Conservation (phyloP, 2,888 invertebrate genomes). For the Galerucella pusilla region DNA sequence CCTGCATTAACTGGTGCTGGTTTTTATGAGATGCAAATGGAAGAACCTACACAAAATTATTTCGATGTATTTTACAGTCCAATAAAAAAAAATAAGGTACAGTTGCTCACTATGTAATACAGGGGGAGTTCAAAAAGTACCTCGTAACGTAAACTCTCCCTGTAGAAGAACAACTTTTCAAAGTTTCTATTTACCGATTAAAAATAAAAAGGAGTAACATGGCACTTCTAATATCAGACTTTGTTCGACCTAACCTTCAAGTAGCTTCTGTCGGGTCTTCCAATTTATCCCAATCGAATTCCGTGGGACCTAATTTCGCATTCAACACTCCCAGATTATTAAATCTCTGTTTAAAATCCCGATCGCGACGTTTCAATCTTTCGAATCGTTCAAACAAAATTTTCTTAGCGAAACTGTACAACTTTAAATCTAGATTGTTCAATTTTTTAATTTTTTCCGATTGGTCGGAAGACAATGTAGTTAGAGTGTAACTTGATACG, state of each 20-base stretch:
- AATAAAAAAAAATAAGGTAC: neutral
- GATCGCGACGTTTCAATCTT: slow-evolving; percentile 81
- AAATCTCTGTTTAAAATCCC: slow-evolving; percentile 81
- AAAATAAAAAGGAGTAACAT: slow-evolving; percentile 24
- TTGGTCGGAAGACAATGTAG: slow-evolving; percentile 80
- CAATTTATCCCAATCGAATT: slow-evolving; percentile 91
- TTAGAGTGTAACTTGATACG: slow-evolving; percentile 84
- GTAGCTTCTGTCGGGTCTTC: slow-evolving; percentile 68
- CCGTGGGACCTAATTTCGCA: slow-evolving; percentile 79
- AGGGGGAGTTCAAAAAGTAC: neutral
- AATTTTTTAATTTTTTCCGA: slow-evolving; percentile 79
- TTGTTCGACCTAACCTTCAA: slow-evolving; percentile 25
- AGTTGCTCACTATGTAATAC: neutral
- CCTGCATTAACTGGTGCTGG: neutral
- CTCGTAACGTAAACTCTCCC: no score
- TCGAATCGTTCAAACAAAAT: slow-evolving; percentile 88
- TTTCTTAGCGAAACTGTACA: slow-evolving; percentile 93
- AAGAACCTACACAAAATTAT: no score
- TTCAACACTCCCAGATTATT: slow-evolving; percentile 86
- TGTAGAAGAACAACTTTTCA: no score
- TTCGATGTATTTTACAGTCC: no score
- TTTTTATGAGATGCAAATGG: no score
- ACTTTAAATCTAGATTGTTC: slow-evolving; percentile 90
- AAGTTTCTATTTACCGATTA: slow-evolving; percentile 4
- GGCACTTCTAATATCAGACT: slow-evolving; percentile 39